These are phyloP conservation scores for Artibeus lituratus DNA, from an alignment of 2,797 vertebrate genomes.

Conservation along the genomic window DNA sequence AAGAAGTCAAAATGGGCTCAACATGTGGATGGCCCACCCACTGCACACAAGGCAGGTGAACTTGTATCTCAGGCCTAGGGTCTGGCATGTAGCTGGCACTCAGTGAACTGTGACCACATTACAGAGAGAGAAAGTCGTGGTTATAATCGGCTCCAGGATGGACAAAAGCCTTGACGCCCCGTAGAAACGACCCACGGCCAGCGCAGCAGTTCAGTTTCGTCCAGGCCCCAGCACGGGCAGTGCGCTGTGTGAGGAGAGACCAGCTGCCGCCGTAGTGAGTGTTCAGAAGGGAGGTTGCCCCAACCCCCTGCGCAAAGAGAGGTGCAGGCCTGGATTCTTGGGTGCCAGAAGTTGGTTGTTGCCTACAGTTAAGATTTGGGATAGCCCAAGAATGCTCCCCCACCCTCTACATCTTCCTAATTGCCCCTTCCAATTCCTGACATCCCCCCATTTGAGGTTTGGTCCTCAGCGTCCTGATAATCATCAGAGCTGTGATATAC, in stretches of 20 bases:
- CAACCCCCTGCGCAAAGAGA: background rate
- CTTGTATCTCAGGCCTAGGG: background rate
- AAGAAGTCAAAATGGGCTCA: background rate
- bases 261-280: accelerated
- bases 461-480: background rate
- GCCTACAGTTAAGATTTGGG: background rate
- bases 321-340: background rate
- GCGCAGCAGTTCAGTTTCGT: background rate
- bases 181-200: background rate
- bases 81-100: background rate
- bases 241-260: background rate
- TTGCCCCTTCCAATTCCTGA: background rate
- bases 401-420: background rate
- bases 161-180: background rate
- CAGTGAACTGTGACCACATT: background rate
- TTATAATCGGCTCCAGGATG: background rate
- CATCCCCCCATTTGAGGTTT: background rate
- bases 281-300: background rate
- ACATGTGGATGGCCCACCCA: background rate
- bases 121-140: background rate
- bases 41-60: no score
- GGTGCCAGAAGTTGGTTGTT: background rate
- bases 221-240: background rate
- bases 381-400: background rate
- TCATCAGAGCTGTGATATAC: accelerated